A percentile compares a stretch with the other conserved stretches of the same genome.
These are phyloP conservation scores for Schizopygopsis malacanthus DNA, from an alignment of 2,797 vertebrate species.

Conservation along the genomic window DNA sequence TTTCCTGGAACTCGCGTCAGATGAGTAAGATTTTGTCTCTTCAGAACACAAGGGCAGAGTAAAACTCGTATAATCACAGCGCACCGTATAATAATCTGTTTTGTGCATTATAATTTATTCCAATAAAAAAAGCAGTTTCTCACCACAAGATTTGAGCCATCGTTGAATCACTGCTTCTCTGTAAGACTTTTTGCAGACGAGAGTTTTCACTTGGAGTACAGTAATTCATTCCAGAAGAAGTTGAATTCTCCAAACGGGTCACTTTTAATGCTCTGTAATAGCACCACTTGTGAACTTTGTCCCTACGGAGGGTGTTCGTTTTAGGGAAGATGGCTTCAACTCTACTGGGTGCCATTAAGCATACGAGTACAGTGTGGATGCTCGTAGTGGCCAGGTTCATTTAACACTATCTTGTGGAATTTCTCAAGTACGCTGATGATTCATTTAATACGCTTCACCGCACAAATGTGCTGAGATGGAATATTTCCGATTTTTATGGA, in stretches of 20 bases:
- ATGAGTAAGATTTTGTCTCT: slow-evolving; percentile 38
- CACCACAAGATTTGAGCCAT: slow-evolving; percentile 15
- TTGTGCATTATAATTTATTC: slow-evolving; percentile 29
- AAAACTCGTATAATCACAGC: slow-evolving; percentile 29
- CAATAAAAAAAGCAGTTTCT: slow-evolving; percentile 18
- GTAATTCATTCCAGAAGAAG: slow-evolving; percentile 60
- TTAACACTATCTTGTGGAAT: slow-evolving; percentile 47
- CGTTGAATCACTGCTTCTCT: slow-evolving; percentile 7
- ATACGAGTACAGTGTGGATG: slow-evolving; percentile 16
- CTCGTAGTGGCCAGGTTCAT: background rate
- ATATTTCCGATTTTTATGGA: slow-evolving; percentile 22
- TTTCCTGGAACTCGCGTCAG: slow-evolving; percentile 43
- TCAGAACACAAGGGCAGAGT: slow-evolving; percentile 32
- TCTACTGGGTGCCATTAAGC: slow-evolving; percentile 37
- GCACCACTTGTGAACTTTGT: slow-evolving; percentile 64
- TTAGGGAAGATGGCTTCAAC: slow-evolving; percentile 21
- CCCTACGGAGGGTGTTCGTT: slow-evolving; percentile 47
- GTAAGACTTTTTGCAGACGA: slow-evolving; percentile 19
- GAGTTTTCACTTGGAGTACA: slow-evolving; percentile 44
- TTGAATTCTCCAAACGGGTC: slow-evolving; percentile 67
- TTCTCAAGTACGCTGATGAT: slow-evolving; percentile 22
- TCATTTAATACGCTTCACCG: slow-evolving; percentile 28
- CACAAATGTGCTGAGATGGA: slow-evolving; percentile 5
- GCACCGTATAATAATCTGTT: slow-evolving; percentile 6
- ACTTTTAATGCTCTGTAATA: slow-evolving; percentile 67